Percentiles rank a stretch among this genome's conserved stretches.
phyloP scores from a whole-genome alignment of 2,113 vertebrate species.

The Equus quagga region DNA sequence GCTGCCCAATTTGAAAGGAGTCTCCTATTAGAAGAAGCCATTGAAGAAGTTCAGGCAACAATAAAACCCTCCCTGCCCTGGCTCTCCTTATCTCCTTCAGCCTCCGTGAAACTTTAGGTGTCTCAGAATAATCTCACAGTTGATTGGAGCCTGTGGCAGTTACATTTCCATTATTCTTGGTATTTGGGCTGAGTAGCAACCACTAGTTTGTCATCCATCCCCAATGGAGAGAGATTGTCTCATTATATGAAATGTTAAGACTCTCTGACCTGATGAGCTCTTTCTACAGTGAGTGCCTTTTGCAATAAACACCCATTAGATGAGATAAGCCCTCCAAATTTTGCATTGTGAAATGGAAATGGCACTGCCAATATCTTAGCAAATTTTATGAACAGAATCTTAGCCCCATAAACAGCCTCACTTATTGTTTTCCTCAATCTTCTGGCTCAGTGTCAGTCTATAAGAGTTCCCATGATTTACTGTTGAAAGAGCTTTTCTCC shows the following conservation, averaged over 20 bases:
- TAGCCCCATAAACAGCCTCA: background rate
- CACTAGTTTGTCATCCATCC: background rate
- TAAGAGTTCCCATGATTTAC: background rate
- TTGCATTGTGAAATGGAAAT: background rate
- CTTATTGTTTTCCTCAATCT: background rate
- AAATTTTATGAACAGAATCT: background rate
- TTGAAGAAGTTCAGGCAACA: background rate
- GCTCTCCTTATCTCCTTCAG: background rate
- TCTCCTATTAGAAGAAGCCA: background rate
- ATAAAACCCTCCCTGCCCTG: background rate
- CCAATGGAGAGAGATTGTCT: background rate
- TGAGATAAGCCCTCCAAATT: background rate
- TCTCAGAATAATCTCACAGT: background rate
- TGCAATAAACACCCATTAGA: background rate
- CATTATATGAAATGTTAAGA: background rate
- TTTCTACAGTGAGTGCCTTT: background rate
- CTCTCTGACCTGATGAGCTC: background rate
- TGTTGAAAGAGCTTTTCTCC: background rate
- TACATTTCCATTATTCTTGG: background rate
- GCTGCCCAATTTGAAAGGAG: background rate
- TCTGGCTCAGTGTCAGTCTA: background rate
- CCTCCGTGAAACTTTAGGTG: background rate
- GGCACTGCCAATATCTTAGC: background rate
- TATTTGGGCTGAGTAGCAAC: background rate
- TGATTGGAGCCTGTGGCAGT: background rate